A percentile compares a stretch with the other conserved stretches of the same genome.
These are phyloP conservation scores for Crioceris asparagi DNA, from an alignment of 2,888 invertebrate genomes.

Conservation along the genomic window DNA sequence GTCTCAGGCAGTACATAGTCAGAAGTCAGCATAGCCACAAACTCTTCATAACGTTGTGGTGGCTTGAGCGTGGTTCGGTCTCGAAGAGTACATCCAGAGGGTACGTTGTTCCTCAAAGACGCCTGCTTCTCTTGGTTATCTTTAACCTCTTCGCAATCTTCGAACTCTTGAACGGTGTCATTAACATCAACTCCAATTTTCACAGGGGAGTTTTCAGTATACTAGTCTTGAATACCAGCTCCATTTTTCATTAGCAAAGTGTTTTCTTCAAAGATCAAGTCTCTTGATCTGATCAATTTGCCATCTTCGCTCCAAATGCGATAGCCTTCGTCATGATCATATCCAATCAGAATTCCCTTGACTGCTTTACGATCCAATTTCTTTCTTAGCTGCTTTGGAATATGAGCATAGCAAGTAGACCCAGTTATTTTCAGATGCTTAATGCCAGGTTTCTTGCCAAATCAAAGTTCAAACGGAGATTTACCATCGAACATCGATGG, in stretches of 20 bases:
- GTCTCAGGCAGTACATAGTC: neutral
- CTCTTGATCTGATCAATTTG: constrained; percentile 6
- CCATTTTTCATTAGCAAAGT: too few species aligned
- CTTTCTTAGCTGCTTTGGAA: constrained; percentile 12
- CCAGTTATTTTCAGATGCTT: constrained; percentile 20
- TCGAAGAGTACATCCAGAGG: too few species aligned
- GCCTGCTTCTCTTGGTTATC: neutral
- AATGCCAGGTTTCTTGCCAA: constrained; percentile 17
- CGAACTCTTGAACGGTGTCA: neutral
- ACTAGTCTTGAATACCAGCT: neutral
- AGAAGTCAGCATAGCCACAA: neutral
- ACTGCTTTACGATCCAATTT: too few species aligned
- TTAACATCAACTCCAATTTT: too few species aligned
- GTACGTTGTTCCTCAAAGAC: too few species aligned
- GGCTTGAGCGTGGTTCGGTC: neutral
- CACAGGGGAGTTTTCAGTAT: too few species aligned
- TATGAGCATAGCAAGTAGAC: constrained; percentile 19
- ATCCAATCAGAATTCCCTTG: constrained; percentile 6
- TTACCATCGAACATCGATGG: constrained; percentile 17
- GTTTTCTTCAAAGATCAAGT: constrained; percentile 4
- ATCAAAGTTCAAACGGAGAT: constrained; percentile 24
- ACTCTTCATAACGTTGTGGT: neutral
- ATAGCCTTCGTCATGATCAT: constrained; percentile 7
- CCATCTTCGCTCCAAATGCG: constrained; percentile 4
- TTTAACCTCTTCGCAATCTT: neutral